Evolutionary conservation across 2,888 invertebrate genomes (phyloP), one percentile per base, ranked within the genome.

Genomic region (Drosophila villosipedis): DNA sequence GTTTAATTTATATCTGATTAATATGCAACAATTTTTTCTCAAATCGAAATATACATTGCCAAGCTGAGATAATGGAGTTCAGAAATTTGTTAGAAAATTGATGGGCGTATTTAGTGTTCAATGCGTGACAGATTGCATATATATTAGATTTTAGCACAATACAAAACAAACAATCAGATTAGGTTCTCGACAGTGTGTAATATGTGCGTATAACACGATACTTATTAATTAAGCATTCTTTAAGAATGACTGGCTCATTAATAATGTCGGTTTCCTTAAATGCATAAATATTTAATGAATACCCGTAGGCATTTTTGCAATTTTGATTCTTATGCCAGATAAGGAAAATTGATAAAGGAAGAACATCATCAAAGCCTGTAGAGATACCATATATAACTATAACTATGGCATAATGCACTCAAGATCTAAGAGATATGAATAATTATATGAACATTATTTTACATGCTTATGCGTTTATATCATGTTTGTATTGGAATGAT

Each of bases 1-100:
- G 57, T 71, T 79, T 68, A 68, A 79, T 90, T 88, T 80, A 85
- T 85, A 71, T 59, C 78, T 80, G 59, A 85, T 85, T 73, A 83
- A 78, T 83, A 90, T 85, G 72, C 90, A 73, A 59, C 83, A 65
- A 76, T 88, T 73, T 82, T 70, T 82, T 68, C 63, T 71, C 31
- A 59, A 63, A 37, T 54, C 43, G 54, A 61, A 30, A 59, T 58
- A 64, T 78, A 68, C 86, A 71, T 71, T 50, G 65, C 22, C 33
- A 43, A 28, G n/a, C 60, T 5, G 50, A 75, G 54, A 78, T 80
- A 78, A 80, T 64, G 60, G 52, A 33, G 60, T 19, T 35, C 57
- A 63, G 39, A 67, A 64, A 66, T 65, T 53, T 49, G 62, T 61
- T 52, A 16, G 58, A 33, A 72, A 76, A 81, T 78, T 72, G 39